Base-by-base conservation (phyloP, 2,888 invertebrate genomes). In the Papilio gigon region DNA sequence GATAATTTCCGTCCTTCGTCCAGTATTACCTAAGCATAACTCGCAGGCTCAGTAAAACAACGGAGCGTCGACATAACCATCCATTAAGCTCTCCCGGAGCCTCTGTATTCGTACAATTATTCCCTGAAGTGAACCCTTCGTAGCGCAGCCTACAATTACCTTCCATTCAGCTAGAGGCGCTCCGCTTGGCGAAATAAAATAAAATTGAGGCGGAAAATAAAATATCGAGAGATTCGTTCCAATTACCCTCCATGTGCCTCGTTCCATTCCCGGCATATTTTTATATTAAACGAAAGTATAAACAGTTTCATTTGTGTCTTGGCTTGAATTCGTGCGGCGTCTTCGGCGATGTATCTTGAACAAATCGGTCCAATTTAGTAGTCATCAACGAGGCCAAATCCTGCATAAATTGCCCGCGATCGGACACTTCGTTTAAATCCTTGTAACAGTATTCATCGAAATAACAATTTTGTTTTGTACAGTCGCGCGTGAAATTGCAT, bases 51-150 rank as follows among this genome's bases (percentile, higher is more conserved):
- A 78, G 85, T 84, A 83, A 86, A 88, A 85, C 78, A 81, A 78
- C 78, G 82, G 77, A 73, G 71, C 76, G 78, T 80, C 84, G 80
- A 81, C 84, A 83, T 86, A 83, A 87, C 89, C 89, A 86, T 85
- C 85, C 87, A 90, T 90, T 90, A 90, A 90, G 88, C 83, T 85
- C 85, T 90, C 90, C 89, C 89, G 79, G 80, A 87, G 89, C 88
- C 85, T 84, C 90, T 84, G 87, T 86, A 85, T 90, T 87, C 85
- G 82, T 78, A 87, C 89, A 90, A 90, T 92, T 91, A 91, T 89
- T 91, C 89, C 89, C 90, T 78, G 82, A 86, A 90, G 90, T 85
- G 85, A 85, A 89, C 88, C 90, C 88, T 89, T 87, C 83, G 79
- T 77, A 77, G 80, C 81, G 84, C 80, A 86, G 84, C 86, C 89